A percentile compares a stretch with the other conserved stretches of the same genome.
Evolutionary conservation across 2,113 vertebrate species (phyloP).

Genomic region (Ptyas mucosa): DNA sequence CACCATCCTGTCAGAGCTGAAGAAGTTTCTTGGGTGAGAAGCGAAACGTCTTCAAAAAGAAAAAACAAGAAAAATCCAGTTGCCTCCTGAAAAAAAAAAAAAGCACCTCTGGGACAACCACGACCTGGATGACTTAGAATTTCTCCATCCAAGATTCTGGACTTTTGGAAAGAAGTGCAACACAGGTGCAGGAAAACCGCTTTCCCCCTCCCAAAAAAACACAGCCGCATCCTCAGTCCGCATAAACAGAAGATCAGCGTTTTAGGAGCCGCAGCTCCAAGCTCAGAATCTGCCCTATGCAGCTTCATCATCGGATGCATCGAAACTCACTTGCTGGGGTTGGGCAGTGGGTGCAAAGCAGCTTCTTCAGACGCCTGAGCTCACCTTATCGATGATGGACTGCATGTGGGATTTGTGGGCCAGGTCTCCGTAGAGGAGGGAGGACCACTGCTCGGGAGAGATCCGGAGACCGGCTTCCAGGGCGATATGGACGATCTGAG

Average conservation of each 20-base stretch:
- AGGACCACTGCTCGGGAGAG: conserved; percentile 97
- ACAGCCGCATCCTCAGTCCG: conserved; percentile 69
- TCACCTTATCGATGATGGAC: conserved; percentile 97
- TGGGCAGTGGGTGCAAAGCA: neutral
- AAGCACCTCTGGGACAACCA: too few relatives aligned
- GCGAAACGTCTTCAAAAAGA: too few relatives aligned
- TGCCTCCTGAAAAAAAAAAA: too few relatives aligned
- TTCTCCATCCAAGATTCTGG: neutral
- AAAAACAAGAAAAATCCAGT: too few relatives aligned
- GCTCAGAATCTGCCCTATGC: conserved; percentile 83
- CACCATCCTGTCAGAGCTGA: too few relatives aligned
- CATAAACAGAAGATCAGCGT: conserved; percentile 68
- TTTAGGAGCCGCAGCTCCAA: conserved; percentile 64
- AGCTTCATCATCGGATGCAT: conserved; percentile 73
- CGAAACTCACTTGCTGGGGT: too few relatives aligned
- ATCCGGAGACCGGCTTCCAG: conserved; percentile 97
- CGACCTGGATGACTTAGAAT: too few relatives aligned
- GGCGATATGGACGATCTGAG: conserved; percentile 96
- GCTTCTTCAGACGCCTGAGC: neutral
- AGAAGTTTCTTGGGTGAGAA: too few relatives aligned
- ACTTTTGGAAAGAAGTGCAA: neutral
- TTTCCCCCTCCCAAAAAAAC: neutral
- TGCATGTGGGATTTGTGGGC: conserved; percentile 99
- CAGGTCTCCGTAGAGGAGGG: conserved; percentile 92
- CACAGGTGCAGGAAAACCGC: neutral